A percentile compares a stretch with the other conserved stretches of the same genome.
These are phyloP conservation scores for Drosophila setosimentum DNA, from an alignment of 2,888 invertebrate species.

Conservation along the genomic window DNA sequence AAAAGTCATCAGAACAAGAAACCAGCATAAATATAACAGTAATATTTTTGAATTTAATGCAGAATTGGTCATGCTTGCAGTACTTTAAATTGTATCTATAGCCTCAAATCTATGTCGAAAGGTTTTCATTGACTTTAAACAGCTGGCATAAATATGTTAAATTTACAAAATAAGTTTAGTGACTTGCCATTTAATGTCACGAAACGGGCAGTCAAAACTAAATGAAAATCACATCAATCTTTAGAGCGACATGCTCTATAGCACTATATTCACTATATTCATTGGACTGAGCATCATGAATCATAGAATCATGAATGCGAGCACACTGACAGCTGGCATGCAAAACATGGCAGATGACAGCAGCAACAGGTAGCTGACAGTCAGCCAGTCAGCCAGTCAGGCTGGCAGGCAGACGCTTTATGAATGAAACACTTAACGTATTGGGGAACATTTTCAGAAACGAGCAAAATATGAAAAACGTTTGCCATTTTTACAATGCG, in stretches of 20 bases:
- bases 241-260: not conserved
- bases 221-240: not conserved
- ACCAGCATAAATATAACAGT: not conserved
- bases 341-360: constrained; percentile 50
- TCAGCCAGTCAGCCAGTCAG: not conserved
- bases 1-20: not conserved
- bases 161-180: not conserved
- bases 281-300: constrained; percentile 24
- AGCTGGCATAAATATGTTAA: constrained; percentile 1
- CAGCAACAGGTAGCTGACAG: constrained; percentile 13
- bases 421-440: constrained; percentile 52
- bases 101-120: not conserved
- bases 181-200: constrained; percentile 13
- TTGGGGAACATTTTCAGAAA: not conserved
- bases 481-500: constrained; percentile 40
- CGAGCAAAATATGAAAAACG: constrained; percentile 22
- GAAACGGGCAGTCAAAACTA: not conserved
- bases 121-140: not conserved
- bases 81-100: not conserved
- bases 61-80: not conserved
- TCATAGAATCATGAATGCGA: constrained; percentile 27
- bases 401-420: constrained; percentile 14
- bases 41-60: not conserved
- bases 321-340: constrained; percentile 34
- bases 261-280: constrained; percentile 5